These are phyloP conservation scores for Bombyx huttoni DNA, from an alignment of 2,888 invertebrate genomes.

Conservation along the genomic window DNA sequence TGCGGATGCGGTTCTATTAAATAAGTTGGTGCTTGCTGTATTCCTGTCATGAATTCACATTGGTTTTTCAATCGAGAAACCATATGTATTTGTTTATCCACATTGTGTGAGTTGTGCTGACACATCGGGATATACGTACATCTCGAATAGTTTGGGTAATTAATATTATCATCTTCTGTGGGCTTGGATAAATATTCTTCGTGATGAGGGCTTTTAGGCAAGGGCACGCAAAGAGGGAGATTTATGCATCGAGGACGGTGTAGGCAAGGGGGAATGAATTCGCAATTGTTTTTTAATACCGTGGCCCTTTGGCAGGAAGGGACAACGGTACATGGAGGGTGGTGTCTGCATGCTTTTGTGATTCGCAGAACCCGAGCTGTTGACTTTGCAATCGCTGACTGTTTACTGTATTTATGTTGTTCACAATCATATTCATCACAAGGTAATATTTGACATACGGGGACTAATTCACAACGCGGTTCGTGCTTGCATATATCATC, in stretches of 20 bases:
- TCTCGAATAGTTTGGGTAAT: slow-evolving; percentile 21
- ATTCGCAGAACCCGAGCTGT: slow-evolving; percentile 40
- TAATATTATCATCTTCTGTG: slow-evolving; percentile 17
- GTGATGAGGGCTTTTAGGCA: slow-evolving; percentile 36
- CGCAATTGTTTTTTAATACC: slow-evolving; percentile 49
- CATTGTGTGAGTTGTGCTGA: slow-evolving; percentile 24
- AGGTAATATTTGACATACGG: slow-evolving; percentile 47
- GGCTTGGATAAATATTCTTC: slow-evolving; percentile 26
- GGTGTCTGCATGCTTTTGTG: slow-evolving; percentile 57
- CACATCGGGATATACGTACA: slow-evolving; percentile 29
- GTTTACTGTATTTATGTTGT: slow-evolving; percentile 21
- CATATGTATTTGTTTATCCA: slow-evolving; percentile 23
- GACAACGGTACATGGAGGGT: slow-evolving; percentile 58
- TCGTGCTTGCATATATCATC: slow-evolving; percentile 36
- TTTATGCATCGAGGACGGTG: slow-evolving; percentile 57
- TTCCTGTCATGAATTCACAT: slow-evolving; percentile 22
- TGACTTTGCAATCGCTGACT: slow-evolving; percentile 19
- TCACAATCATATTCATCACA: slow-evolving; percentile 22
- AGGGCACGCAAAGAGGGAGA: slow-evolving; percentile 49
- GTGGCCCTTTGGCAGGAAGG: slow-evolving; percentile 53
- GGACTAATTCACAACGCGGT: slow-evolving; percentile 46
- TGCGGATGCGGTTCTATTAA: slow-evolving; percentile 23
- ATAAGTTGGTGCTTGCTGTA: slow-evolving; percentile 17
- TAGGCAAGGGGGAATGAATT: slow-evolving; percentile 48
- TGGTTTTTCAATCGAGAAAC: slow-evolving; percentile 24